A percentile compares a stretch with the other conserved stretches of the same genome.
Evolutionary conservation across 2,113 vertebrate genomes (phyloP).

Genomic region (Lophura nycthemera): DNA sequence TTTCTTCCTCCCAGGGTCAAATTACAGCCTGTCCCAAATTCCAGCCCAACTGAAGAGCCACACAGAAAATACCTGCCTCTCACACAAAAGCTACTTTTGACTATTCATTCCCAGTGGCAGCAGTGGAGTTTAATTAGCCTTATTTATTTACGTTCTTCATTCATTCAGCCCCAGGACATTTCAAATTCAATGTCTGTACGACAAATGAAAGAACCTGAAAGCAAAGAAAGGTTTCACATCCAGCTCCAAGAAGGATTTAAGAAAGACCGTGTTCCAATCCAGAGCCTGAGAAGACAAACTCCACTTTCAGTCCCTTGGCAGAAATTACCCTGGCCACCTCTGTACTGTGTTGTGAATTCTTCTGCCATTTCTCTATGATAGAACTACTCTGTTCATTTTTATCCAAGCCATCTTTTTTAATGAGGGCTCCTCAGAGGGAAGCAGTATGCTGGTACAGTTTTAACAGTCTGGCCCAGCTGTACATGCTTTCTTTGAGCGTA

Average conservation of each 20-base stretch:
- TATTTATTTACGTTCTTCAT: slow-evolving; percentile 3
- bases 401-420: not conserved
- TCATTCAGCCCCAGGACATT: slow-evolving; percentile 24
- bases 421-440: not conserved
- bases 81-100: slow-evolving; percentile 56
- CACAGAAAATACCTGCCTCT: slow-evolving; percentile 65
- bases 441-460: not conserved
- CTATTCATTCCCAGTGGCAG: slow-evolving; percentile 29
- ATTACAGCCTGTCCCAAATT: slow-evolving; percentile 57
- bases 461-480: not conserved
- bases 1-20: slow-evolving; percentile 8
- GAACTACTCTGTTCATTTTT: not conserved
- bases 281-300: slow-evolving; percentile 9
- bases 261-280: not conserved
- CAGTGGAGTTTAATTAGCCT: slow-evolving; percentile 48
- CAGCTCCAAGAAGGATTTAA: slow-evolving; percentile 14
- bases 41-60: slow-evolving; percentile 12
- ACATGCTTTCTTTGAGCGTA: not conserved
- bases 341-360: not conserved
- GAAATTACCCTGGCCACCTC: not conserved
- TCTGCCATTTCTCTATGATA: not conserved
- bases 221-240: slow-evolving; percentile 21
- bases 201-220: slow-evolving; percentile 53
- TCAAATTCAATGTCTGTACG: not conserved
- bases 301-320: not conserved